phyloP scores from a whole-genome alignment of 2,113 vertebrate genomes.

The Apus apus region DNA sequence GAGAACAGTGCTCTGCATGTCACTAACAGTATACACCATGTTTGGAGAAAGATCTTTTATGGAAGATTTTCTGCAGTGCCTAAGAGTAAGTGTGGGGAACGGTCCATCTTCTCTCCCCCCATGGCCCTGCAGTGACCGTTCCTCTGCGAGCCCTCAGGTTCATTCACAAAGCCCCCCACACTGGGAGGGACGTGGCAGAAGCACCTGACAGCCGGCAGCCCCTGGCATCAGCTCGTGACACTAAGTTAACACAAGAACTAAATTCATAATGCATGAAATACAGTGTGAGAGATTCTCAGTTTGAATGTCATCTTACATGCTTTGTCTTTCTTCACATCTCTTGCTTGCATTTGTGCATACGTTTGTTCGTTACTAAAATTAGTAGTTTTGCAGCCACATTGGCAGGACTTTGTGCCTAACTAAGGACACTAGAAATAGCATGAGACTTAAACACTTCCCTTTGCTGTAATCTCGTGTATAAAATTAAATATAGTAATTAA shows the following conservation, averaged over 20 bases:
- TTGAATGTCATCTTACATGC: conserved; percentile 46
- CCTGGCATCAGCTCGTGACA: too few species aligned
- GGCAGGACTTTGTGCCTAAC: too few species aligned
- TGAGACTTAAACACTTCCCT: neutral
- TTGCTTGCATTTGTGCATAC: neutral
- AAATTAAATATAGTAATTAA: neutral
- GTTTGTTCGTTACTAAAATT: neutral
- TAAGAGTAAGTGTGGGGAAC: neutral
- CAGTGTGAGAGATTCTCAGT: conserved; percentile 22
- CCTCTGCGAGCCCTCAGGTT: too few species aligned
- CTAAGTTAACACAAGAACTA: neutral
- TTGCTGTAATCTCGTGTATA: neutral
- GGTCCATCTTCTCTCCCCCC: too few species aligned
- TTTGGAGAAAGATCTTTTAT: neutral
- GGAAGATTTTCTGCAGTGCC: neutral
- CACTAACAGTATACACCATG: neutral
- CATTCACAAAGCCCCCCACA: too few species aligned
- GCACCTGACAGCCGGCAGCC: too few species aligned
- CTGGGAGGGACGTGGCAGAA: too few species aligned
- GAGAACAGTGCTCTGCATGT: neutral
- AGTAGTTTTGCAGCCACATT: too few species aligned
- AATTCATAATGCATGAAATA: neutral
- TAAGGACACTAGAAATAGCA: neutral
- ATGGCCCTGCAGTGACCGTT: too few species aligned
- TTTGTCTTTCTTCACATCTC: neutral